Evolutionary conservation across 2,113 vertebrate species (phyloP).

Genomic region (Ciconia boyciana): DNA sequence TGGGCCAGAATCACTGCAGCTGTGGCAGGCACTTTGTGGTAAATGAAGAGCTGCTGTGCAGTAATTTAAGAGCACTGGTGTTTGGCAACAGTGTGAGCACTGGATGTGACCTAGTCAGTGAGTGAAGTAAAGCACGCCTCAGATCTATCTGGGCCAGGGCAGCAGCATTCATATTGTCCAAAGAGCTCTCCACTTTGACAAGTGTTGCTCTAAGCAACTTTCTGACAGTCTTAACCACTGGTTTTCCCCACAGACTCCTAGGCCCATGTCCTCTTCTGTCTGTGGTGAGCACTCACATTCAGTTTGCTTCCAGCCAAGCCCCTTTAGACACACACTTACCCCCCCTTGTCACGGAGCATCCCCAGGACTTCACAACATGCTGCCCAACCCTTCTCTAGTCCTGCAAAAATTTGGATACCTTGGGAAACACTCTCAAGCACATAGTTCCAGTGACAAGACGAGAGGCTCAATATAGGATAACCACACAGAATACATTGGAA

Average conservation of each 20-base stretch:
- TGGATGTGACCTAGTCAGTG: neutral
- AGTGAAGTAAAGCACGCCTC: neutral
- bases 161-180: neutral
- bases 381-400: neutral
- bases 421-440: neutral
- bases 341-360: neutral
- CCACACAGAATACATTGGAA: neutral
- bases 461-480: neutral
- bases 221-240: neutral
- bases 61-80: neutral
- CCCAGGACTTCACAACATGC: neutral
- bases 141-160: neutral
- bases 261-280: neutral
- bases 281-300: neutral
- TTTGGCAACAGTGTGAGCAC: fast-evolving
- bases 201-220: neutral
- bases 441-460: neutral
- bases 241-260: neutral
- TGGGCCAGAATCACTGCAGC: neutral
- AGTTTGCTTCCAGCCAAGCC: neutral
- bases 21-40: neutral
- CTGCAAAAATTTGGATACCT: neutral
- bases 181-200: neutral
- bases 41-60: neutral
- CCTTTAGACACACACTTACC: no score